phyloP scores from a whole-genome alignment of 2,113 vertebrate species.

The Hypomesus transpacificus region DNA sequence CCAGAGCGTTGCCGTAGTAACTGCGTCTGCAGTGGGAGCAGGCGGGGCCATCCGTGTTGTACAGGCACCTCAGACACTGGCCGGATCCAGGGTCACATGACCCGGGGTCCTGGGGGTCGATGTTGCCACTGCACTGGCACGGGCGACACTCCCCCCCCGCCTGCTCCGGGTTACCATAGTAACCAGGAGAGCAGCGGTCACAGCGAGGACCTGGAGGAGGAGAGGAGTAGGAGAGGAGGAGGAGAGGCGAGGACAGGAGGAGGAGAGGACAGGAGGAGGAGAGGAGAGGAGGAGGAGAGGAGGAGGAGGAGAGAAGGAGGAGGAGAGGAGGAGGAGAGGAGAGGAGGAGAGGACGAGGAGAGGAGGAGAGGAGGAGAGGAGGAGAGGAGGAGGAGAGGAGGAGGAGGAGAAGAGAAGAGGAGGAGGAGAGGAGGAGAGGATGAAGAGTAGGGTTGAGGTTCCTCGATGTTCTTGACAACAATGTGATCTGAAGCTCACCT shows the following conservation, averaged over 20 bases:
- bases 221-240: background rate
- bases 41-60: slow-evolving; percentile 72
- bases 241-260: background rate
- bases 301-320: too few relatives aligned
- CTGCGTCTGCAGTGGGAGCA: slow-evolving; percentile 74
- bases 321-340: too few relatives aligned
- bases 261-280: background rate
- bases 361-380: too few relatives aligned
- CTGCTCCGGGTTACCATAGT: slow-evolving; percentile 73
- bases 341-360: too few relatives aligned
- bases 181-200: slow-evolving; percentile 78
- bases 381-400: too few relatives aligned
- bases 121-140: slow-evolving; percentile 84
- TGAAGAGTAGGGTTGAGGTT: too few relatives aligned
- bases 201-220: slow-evolving; percentile 71
- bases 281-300: too few relatives aligned
- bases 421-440: too few relatives aligned
- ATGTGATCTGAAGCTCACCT: slow-evolving; percentile 60
- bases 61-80: slow-evolving; percentile 77
- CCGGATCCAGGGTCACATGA: slow-evolving; percentile 78
- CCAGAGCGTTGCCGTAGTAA: slow-evolving; percentile 79
- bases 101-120: slow-evolving; percentile 70
- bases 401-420: too few relatives aligned
- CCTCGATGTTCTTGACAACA: background rate
- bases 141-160: slow-evolving; percentile 68